phyloP scores from a whole-genome alignment of 1,140 invertebrate species.

The Lordiphosa clarofinis region DNA sequence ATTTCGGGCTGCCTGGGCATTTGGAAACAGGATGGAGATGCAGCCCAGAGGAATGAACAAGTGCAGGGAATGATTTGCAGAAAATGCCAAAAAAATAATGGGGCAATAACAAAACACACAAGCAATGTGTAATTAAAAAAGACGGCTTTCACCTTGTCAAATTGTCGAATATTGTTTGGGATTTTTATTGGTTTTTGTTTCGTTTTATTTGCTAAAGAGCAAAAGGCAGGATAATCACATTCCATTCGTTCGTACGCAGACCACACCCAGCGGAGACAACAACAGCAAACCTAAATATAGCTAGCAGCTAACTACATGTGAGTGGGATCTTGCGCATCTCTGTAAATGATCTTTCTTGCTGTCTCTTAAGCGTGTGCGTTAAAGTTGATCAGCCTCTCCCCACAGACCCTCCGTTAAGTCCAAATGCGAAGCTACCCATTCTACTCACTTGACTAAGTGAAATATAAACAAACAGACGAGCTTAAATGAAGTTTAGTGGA shows the following conservation, averaged over 20 bases:
- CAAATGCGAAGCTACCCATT: neutral
- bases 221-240: neutral
- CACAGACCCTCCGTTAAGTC: neutral
- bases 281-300: too few species aligned
- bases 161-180: slow-evolving; percentile 35
- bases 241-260: too few species aligned
- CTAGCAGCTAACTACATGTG: too few species aligned
- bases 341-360: too few species aligned
- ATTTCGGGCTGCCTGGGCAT: neutral
- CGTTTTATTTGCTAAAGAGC: neutral
- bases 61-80: slow-evolving; percentile 15
- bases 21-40: slow-evolving; percentile 8
- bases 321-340: too few species aligned
- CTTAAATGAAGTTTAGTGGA: neutral
- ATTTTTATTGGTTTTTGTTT: slow-evolving; percentile 1
- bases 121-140: slow-evolving; percentile 24
- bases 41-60: slow-evolving; percentile 12
- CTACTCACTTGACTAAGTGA: slow-evolving; percentile 13
- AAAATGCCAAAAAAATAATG: slow-evolving; percentile 9
- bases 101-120: slow-evolving; percentile 27
- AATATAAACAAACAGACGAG: slow-evolving; percentile 4
- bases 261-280: too few species aligned
- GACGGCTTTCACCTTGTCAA: slow-evolving; percentile 37
- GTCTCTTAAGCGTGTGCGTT: too few species aligned
- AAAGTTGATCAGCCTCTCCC: too few species aligned